Conservation (phyloP, 2,888 invertebrate species). For the Phortica okadai region DNA sequence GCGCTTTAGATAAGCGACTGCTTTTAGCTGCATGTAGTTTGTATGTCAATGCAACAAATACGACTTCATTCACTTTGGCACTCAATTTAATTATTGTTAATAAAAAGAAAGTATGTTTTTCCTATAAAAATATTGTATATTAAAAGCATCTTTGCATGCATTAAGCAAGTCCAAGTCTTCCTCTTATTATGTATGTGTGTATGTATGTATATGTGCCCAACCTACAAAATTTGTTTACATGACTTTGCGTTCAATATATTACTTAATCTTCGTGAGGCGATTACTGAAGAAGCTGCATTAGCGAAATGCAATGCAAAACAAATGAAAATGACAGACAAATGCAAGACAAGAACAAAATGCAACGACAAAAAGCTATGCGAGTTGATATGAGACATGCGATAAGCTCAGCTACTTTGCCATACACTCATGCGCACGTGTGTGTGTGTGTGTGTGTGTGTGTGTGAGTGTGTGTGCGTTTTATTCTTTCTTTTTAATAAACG, state of each 20-base stretch:
- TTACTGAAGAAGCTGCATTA: constrained; percentile 1
- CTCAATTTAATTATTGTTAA: no score
- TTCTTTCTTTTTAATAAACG: constrained; percentile 43
- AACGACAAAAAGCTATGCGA: constrained; percentile 1
- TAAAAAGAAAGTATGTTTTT: no score
- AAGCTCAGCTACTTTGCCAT: constrained; percentile 25
- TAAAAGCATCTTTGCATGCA: not conserved
- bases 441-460: not conserved
- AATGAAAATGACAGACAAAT: not conserved
- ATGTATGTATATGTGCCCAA: not conserved
- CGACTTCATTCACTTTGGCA: no score
- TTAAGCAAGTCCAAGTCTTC: not conserved
- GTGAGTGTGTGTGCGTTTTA: constrained; percentile 1
- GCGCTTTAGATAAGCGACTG: no score
- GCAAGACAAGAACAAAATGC: not conserved
- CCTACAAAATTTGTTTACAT: not conserved
- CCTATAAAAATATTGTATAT: no score
- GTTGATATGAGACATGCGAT: constrained; percentile 46
- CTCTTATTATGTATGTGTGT: not conserved
- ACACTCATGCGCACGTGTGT: not conserved
- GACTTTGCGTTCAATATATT: not conserved
- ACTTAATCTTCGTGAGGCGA: not conserved
- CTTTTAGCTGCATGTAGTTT: no score
- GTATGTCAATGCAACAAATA: no score
- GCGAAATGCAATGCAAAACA: not conserved